Evolutionary conservation across 2,113 vertebrate species (phyloP), one percentile per base, ranked within the genome.

Genomic region (Drymodes brunneopygia): DNA sequence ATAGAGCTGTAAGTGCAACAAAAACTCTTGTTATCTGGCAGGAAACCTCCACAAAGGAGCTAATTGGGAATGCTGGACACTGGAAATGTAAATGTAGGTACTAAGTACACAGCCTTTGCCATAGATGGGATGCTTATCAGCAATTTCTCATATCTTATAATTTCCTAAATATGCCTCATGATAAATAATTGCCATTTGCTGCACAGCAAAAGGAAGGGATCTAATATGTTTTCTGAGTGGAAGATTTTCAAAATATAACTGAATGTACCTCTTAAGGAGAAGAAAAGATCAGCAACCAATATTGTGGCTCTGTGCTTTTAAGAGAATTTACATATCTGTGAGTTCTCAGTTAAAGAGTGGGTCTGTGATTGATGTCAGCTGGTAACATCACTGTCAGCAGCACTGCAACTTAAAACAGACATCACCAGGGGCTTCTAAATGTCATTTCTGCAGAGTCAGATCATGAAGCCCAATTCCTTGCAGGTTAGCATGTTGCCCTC

Each of bases 381-480:
- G 84, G 53, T 92, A 81, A 79, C 47, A 75, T 82, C 77, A 16
- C 60, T 87, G 38, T n/a, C 87, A 90, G 18, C 57, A 65, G 60
- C 61, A 71, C 31, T 86, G 65, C 69, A 77, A 62, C 78, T 89
- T 53, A 22, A 84, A 94, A 15, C 75, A 90, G 78, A 90, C 38
- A 64, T 89, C 82, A 92, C 38, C 72, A 45, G 75, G 56, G 95
- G 54, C 44, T 87, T 95, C 96, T 69, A 64, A 84, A 92, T 80
- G 92, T 67, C 31, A 42, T 90, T 91, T 89, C 72, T 84, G 81
- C 62, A 70, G 57, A 88, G 58, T 86, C 57, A 42, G 58, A 58
- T 64, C 54, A 51, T 1, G 6, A 74, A 94, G 42, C 35, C 40
- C 66, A 62, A 10, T 77, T 53, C 73, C 66, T 95, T 81, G 19